Base-by-base conservation (phyloP, 2,113 vertebrate species). In the Antennarius striatus region DNA sequence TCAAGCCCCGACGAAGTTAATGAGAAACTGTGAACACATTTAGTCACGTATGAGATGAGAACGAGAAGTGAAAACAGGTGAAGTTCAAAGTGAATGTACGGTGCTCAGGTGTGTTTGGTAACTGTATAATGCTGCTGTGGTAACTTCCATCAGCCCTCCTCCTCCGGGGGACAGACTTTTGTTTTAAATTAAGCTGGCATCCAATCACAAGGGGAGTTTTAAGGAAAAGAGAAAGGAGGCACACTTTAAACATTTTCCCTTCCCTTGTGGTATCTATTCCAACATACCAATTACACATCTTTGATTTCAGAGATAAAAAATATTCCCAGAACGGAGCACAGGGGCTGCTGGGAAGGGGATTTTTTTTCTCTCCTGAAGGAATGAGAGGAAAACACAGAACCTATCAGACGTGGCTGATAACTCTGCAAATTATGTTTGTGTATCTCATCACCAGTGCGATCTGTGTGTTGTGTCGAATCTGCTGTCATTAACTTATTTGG, bases 291-390 rank as follows among this genome's bases (percentile, higher is more conserved):
- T 81, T 72, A 75, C 63, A 63, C 58, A 67, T 73, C 57, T 80
- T 63, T 79, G 75, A 77, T 75, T 78, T 61, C 65, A 71, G 58
- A 81, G 81, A 82, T 84, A 64, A 77, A 63, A 79, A 71, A 57
- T 72, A 61, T 76, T 78, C 61, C 55, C 72, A 78, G 70, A 77
- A 77, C 65, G 1, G 15, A 15, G 36, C 11, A 15, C 28, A n/a
- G 75, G 59, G 22, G 48, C 67, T 17, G 40, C 3, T 50, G 12
- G 43, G 6, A 10, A 49, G 17, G 54, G 42, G 48, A 11, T 1
- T 29, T 3, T 40, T 40, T 10, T 40, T 10, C 39, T 22, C 22
- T 22, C 22, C 55, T 55, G 5, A 49, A 63, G 40, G 67, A 56
- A 54, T 55, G n/a, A 50, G n/a, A 30, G 14, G 28, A 32, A 29